Percentiles rank a stretch among this genome's conserved stretches.
These are phyloP conservation scores for Osmerus eperlanus DNA, from an alignment of 2,113 vertebrate genomes.

Conservation along the genomic window DNA sequence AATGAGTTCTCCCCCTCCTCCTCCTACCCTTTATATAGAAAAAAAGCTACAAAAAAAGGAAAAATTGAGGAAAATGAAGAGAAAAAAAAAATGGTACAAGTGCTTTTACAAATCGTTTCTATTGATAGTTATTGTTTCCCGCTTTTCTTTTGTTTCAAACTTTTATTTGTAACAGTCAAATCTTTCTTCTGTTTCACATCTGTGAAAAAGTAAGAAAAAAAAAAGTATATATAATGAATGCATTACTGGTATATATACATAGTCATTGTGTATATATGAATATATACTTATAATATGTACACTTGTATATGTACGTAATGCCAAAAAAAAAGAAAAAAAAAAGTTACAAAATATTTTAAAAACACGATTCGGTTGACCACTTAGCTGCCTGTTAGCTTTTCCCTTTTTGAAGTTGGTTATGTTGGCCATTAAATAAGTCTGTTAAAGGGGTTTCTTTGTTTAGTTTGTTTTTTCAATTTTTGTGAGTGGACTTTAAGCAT, in stretches of 20 bases:
- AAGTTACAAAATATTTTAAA: conserved; percentile 52
- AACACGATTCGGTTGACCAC: conserved; percentile 69
- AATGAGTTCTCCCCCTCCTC: conserved; percentile 75
- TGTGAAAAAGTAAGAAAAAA: conserved; percentile 62
- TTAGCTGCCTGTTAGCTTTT: conserved; percentile 64
- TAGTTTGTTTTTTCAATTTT: conserved; percentile 47
- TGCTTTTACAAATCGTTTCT: conserved; percentile 78
- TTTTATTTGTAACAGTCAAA: conserved; percentile 76
- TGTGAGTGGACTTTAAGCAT: conserved; percentile 52
- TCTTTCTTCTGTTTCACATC: conserved; percentile 68
- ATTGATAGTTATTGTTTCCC: conserved; percentile 76
- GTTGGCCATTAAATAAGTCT: conserved; percentile 41
- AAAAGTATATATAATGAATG: conserved; percentile 70
- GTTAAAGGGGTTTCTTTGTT: conserved; percentile 55
- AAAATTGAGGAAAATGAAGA: conserved; percentile 52
- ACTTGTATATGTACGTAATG: conserved; percentile 70
- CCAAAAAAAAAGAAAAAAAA: conserved; percentile 50
- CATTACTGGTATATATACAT: conserved; percentile 73
- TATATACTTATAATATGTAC: conserved; percentile 75
- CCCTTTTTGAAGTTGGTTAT: conserved; percentile 55
- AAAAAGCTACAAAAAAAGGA: conserved; percentile 65
- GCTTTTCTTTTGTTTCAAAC: conserved; percentile 75
- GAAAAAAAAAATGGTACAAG: conserved; percentile 63
- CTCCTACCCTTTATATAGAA: conserved; percentile 59
- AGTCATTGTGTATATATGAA: conserved; percentile 74